Conservation (phyloP, 1,140 invertebrate species). For the Harlomillsia oculata region DNA sequence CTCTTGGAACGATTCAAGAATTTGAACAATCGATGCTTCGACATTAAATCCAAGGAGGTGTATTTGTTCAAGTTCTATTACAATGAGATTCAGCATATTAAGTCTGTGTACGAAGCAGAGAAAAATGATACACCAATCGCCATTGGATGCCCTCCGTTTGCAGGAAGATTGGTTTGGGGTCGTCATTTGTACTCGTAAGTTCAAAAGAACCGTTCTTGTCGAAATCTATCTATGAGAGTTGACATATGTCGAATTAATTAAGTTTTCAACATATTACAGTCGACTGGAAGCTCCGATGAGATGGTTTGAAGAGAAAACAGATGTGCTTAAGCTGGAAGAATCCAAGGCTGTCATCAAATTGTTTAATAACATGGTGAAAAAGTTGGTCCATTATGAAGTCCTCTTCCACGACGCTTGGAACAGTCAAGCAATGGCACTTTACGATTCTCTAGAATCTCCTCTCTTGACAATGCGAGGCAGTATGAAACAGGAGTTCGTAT, state of each 20-base stretch:
- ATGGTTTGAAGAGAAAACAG: constrained; percentile 30
- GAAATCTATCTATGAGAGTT: neutral
- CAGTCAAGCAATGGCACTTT: constrained; percentile 21
- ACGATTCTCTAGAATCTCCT: constrained; percentile 30
- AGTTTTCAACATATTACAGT: neutral
- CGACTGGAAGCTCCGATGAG: constrained; percentile 31
- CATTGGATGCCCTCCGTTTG: constrained; percentile 31
- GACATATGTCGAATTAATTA: neutral
- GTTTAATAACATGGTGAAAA: constrained; percentile 27
- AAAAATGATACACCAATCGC: constrained; percentile 32
- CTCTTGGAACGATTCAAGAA: constrained; percentile 51
- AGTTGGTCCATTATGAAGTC: constrained; percentile 32
- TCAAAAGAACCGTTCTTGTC: neutral
- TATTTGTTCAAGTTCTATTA: constrained; percentile 32
- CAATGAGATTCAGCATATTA: constrained; percentile 31
- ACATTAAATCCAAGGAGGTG: constrained; percentile 56
- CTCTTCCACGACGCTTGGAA: constrained; percentile 32
- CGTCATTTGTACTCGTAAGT: constrained; percentile 30
- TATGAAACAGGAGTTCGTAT: constrained; percentile 41
- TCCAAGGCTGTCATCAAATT: constrained; percentile 25
- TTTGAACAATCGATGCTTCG: constrained; percentile 54
- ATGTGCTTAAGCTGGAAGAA: constrained; percentile 23
- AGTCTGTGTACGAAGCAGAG: constrained; percentile 24
- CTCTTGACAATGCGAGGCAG: constrained; percentile 24
- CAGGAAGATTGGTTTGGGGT: constrained; percentile 32